Percentiles rank a stretch among this genome's conserved stretches.
These are phyloP conservation scores for Epizoanthus rinbou DNA, from an alignment of 92 coral and sea anemone genomes.

Conservation along the genomic window DNA sequence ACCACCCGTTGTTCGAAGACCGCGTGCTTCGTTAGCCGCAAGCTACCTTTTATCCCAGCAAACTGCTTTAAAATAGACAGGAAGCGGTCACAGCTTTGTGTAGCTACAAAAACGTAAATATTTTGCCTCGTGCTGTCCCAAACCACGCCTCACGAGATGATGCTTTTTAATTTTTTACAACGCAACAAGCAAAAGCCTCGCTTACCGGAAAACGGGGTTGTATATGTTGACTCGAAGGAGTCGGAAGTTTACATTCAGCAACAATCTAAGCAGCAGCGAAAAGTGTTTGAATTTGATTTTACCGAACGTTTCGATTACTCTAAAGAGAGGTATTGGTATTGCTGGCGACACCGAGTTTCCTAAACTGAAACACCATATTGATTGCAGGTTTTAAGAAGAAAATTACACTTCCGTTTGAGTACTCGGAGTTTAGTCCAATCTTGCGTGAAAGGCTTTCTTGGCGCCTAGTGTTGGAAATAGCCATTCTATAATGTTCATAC, in stretches of 20 bases:
- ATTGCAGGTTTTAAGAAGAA: conserved; percentile 29
- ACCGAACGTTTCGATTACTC: conserved; percentile 6
- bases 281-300: conserved; percentile 11
- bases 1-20: conserved; percentile 38
- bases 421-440: conserved; percentile 40
- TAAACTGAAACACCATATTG: conserved; percentile 44
- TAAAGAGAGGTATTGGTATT: neutral
- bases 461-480: conserved; percentile 22
- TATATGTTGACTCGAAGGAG: conserved; percentile 10
- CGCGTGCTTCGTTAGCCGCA: conserved; percentile 42
- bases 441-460: conserved; percentile 34
- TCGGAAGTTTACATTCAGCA: conserved; percentile 38
- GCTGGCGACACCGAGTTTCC: conserved; percentile 37
- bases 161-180: conserved; percentile 79
- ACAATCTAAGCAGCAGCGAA: conserved; percentile 33
- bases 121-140: conserved; percentile 61
- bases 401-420: conserved; percentile 35
- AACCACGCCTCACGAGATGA: conserved; percentile 70
- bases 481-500: neutral
- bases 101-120: conserved; percentile 60
- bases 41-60: conserved; percentile 42
- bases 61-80: conserved; percentile 47
- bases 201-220: conserved; percentile 32
- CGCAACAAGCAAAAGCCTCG: conserved; percentile 58
- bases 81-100: conserved; percentile 47